Evolutionary conservation across 1,140 invertebrate genomes (phyloP).

Genomic region (Laupala kohalensis): DNA sequence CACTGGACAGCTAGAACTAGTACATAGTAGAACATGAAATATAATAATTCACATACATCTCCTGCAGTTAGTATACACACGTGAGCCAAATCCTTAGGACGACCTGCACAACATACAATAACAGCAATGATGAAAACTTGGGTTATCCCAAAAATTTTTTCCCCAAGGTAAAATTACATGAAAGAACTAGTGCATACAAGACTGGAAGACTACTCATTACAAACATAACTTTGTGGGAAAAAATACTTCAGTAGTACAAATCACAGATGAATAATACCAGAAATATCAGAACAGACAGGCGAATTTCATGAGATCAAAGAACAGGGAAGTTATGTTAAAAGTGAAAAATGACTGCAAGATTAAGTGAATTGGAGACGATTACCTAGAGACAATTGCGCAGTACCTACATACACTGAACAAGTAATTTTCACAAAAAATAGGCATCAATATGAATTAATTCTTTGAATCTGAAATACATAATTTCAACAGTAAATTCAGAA

Average conservation of each 20-base stretch:
- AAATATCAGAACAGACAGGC: no score
- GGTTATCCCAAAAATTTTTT: not conserved
- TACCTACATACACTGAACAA: no score
- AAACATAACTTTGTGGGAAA: not conserved
- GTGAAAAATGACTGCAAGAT: no score
- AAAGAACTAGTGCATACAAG: not conserved
- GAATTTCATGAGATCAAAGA: no score
- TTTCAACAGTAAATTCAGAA: no score
- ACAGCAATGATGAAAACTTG: not conserved
- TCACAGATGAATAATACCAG: not conserved
- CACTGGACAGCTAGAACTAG: constrained; percentile 6
- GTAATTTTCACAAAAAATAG: no score
- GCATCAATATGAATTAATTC: no score
- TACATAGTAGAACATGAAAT: not conserved
- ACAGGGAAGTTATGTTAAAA: no score
- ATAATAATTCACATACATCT: not conserved
- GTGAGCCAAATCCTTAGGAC: not conserved
- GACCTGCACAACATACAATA: not conserved
- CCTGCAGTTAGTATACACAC: not conserved
- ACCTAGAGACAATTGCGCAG: no score
- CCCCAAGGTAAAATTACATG: no score
- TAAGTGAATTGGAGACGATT: no score
- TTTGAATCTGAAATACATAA: no score
- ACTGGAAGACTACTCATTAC: not conserved
- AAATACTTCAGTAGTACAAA: not conserved